Conservation (phyloP, 2,888 invertebrate species). For the Galerucella pusilla region DNA sequence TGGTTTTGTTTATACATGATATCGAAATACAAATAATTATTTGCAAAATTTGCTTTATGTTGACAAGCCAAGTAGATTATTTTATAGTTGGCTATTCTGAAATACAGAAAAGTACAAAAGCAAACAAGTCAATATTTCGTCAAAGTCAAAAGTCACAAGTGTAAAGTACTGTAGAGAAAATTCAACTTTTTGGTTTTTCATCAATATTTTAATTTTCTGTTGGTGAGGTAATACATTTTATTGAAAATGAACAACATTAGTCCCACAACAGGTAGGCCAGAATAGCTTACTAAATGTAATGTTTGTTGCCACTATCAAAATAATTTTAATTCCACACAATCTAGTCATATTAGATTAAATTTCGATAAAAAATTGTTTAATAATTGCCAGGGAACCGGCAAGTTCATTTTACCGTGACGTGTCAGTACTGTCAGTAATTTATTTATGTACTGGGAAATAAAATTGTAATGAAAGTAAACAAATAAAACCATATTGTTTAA, state of each 20-base stretch:
- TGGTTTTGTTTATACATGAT: too few species aligned
- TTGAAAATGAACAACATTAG: constrained; percentile 59
- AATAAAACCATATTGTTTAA: neutral
- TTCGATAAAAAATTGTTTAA: neutral
- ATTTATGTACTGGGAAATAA: neutral
- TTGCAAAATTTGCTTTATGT: too few species aligned
- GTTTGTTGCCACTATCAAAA: constrained; percentile 1
- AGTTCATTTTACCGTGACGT: neutral
- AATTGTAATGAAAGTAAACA: neutral
- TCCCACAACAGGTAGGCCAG: constrained; percentile 58
- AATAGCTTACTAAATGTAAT: constrained; percentile 17
- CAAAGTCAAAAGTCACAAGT: constrained; percentile 29
- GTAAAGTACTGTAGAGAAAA: constrained; percentile 19
- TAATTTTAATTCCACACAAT: neutral
- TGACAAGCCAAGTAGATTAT: too few species aligned
- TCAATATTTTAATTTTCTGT: constrained; percentile 29
- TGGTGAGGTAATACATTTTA: constrained; percentile 34
- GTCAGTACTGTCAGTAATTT: neutral
- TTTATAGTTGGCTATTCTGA: constrained; percentile 4
- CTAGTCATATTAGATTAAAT: neutral
- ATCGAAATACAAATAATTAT: too few species aligned
- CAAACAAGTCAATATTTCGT: constrained; percentile 24
- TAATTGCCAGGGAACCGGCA: neutral
- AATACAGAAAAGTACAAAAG: neutral
- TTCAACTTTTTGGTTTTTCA: constrained; percentile 21